Percentiles rank a stretch among this genome's conserved stretches.
Evolutionary conservation across 2,888 invertebrate genomes (phyloP).

Genomic region (Drosophila atripex): DNA sequence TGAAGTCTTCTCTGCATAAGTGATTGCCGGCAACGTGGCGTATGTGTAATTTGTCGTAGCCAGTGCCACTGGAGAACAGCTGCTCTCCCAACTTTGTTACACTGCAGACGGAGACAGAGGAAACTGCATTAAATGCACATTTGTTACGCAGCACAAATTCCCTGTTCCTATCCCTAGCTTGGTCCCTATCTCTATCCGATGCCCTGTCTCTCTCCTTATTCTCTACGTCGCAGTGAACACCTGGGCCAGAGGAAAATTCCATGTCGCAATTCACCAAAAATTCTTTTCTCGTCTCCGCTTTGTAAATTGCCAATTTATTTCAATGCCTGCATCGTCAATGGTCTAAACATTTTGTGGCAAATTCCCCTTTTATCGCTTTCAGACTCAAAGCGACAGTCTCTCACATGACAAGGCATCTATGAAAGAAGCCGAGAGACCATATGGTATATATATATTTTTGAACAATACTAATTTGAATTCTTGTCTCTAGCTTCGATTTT

Average conservation of each 20-base stretch:
- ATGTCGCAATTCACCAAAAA: slow-evolving; percentile 42
- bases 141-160: slow-evolving; percentile 58
- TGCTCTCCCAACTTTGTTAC: slow-evolving; percentile 44
- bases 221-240: slow-evolving; percentile 31
- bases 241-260: slow-evolving; percentile 44
- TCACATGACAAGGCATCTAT: slow-evolving; percentile 51
- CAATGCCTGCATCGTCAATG: slow-evolving; percentile 48
- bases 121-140: slow-evolving; percentile 70
- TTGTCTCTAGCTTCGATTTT: slow-evolving; percentile 4
- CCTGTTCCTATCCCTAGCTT: neutral
- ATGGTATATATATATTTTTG: slow-evolving; percentile 28
- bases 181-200: neutral
- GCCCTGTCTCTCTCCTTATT: slow-evolving; percentile 2
- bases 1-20: slow-evolving; percentile 43
- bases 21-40: slow-evolving; percentile 63
- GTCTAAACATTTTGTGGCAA: slow-evolving; percentile 47
- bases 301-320: slow-evolving; percentile 74
- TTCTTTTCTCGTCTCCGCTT: slow-evolving; percentile 35
- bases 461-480: slow-evolving; percentile 42
- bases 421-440: slow-evolving; percentile 10
- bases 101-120: slow-evolving; percentile 30
- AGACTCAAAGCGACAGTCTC: slow-evolving; percentile 54
- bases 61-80: slow-evolving; percentile 39
- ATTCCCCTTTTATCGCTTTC: slow-evolving; percentile 51
- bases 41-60: slow-evolving; percentile 73